phyloP scores from a whole-genome alignment of 2,797 vertebrate species.

The Ceryle rudis region DNA sequence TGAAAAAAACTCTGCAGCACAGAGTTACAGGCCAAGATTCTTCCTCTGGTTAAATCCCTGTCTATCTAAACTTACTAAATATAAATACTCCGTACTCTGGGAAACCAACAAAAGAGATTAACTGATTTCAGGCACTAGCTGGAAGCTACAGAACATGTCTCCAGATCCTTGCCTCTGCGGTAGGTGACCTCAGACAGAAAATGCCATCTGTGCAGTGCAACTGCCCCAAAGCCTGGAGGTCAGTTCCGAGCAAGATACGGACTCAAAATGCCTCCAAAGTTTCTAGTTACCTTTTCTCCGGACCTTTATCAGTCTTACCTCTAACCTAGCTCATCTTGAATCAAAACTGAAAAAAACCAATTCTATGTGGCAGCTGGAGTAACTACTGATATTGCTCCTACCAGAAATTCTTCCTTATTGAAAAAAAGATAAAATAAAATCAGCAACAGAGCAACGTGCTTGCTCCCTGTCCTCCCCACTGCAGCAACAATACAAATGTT shows the following conservation, averaged over 20 bases:
- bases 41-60: not conserved
- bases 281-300: not conserved
- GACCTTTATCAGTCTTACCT: not conserved
- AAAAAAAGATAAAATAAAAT: not conserved
- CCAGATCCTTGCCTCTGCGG: not conserved
- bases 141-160: not conserved
- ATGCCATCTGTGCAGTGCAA: not conserved
- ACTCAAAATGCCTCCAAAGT: not conserved
- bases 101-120: not conserved
- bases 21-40: not conserved
- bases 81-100: not conserved
- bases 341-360: not conserved
- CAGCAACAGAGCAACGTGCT: not conserved
- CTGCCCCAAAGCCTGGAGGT: not conserved
- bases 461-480: not conserved
- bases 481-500: not conserved
- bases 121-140: not conserved
- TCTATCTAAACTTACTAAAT: not conserved
- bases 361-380: not conserved
- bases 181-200: not conserved
- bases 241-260: not conserved
- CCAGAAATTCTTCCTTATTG: not conserved
- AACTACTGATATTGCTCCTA: not conserved
- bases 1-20: accelerated
- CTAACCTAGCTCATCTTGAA: not conserved